Evolutionary conservation across 2,888 invertebrate species (phyloP).

Genomic region (Chorisops tibialis): DNA sequence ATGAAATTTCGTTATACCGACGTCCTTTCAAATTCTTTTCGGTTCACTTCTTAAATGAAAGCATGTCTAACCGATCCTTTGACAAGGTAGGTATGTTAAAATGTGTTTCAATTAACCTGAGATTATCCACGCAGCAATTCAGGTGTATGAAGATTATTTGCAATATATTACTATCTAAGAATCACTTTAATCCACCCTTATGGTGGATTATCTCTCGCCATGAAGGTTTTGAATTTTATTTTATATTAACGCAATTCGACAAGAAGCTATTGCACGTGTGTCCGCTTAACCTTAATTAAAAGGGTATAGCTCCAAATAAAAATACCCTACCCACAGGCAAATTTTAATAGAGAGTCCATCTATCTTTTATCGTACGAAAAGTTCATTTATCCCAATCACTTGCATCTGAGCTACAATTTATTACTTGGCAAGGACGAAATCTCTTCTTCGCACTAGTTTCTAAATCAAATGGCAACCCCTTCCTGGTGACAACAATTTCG

Average conservation of each 20-base stretch:
- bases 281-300: constrained; percentile 27
- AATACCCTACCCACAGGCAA: constrained; percentile 6
- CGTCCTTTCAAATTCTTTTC: too few relatives aligned
- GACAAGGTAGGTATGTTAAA: too few relatives aligned
- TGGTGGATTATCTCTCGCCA: not conserved
- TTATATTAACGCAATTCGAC: not conserved
- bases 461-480: constrained; percentile 23
- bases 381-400: constrained; percentile 32
- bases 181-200: not conserved
- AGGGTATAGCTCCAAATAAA: constrained; percentile 3
- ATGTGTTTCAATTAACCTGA: not conserved
- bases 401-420: constrained; percentile 29
- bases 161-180: not conserved
- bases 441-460: constrained; percentile 28
- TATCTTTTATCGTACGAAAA: constrained; percentile 19
- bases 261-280: constrained; percentile 28
- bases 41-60: too few relatives aligned
- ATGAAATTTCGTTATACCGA: too few relatives aligned
- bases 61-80: too few relatives aligned
- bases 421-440: constrained; percentile 18
- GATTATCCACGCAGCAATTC: constrained; percentile 16
- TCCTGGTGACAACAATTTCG: not conserved
- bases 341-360: not conserved
- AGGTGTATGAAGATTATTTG: constrained; percentile 1
- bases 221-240: not conserved